Evolutionary conservation across 1,140 invertebrate species (phyloP).

Genomic region (Pristionchus pacificus): DNA sequence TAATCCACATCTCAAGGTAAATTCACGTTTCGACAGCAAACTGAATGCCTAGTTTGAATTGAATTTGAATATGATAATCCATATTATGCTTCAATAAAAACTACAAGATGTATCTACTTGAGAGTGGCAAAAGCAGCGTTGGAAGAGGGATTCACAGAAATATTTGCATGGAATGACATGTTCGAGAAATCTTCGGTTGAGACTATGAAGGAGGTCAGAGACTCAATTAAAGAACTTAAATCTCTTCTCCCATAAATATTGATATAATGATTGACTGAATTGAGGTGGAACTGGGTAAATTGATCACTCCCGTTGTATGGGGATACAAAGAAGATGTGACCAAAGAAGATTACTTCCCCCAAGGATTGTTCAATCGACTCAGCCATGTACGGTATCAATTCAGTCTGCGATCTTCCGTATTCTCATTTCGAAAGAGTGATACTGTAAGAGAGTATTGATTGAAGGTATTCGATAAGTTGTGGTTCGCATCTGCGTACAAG

Average conservation of each 20-base stretch:
- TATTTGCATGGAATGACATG: conserved; percentile 57
- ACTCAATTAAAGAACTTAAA: too few relatives aligned
- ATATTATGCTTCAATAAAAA: conserved; percentile 30
- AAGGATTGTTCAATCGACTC: conserved; percentile 30
- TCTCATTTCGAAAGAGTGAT: too few relatives aligned
- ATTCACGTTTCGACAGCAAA: too few relatives aligned
- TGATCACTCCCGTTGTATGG: conserved; percentile 53
- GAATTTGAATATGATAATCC: conserved; percentile 39
- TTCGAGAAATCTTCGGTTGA: conserved; percentile 30
- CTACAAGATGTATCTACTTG: not conserved
- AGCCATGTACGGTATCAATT: conserved; percentile 46
- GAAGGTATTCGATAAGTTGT: conserved; percentile 69
- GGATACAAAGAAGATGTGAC: conserved; percentile 50
- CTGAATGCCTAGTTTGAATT: too few relatives aligned
- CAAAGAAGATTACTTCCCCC: conserved; percentile 46
- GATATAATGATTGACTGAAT: conserved; percentile 42
- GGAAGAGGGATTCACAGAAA: conserved; percentile 14
- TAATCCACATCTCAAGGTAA: conserved; percentile 43
- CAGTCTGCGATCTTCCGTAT: conserved; percentile 29
- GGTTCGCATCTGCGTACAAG: conserved; percentile 34
- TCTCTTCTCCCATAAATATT: too few relatives aligned
- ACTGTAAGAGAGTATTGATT: too few relatives aligned
- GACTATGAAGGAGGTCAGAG: conserved; percentile 2
- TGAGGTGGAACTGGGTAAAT: not conserved
- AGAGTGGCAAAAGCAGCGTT: conserved; percentile 18